These are phyloP conservation scores for Zapornia atra DNA, from an alignment of 2,113 vertebrate species.

Conservation along the genomic window DNA sequence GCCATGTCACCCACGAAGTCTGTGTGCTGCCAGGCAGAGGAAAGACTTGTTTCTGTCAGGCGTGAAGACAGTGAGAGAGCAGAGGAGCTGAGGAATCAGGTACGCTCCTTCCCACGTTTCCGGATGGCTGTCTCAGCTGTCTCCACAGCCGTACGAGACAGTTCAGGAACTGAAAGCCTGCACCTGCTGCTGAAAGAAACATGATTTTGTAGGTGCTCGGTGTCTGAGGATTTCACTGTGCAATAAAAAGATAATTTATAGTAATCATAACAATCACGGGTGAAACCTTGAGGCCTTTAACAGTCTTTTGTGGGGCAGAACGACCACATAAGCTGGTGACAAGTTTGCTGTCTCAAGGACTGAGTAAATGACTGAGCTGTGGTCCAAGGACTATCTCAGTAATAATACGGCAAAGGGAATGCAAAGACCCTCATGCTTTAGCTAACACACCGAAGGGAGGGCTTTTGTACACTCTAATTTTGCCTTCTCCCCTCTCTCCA, in stretches of 20 bases:
- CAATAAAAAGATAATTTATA: constrained; percentile 54
- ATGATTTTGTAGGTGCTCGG: background rate
- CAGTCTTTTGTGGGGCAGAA: constrained; percentile 1
- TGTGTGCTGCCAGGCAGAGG: background rate
- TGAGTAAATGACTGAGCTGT: background rate
- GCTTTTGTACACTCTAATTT: background rate
- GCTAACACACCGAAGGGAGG: background rate
- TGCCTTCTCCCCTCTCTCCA: background rate
- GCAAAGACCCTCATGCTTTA: background rate
- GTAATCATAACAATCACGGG: constrained; percentile 24
- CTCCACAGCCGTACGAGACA: background rate
- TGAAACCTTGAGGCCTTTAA: constrained; percentile 39
- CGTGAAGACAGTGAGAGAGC: background rate
- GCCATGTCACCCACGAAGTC: rapidly evolving
- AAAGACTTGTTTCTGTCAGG: constrained; percentile 34
- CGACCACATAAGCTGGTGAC: background rate
- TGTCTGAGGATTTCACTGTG: background rate
- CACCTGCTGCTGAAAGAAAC: constrained; percentile 34
- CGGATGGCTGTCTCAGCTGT: constrained; percentile 29
- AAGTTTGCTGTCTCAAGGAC: constrained; percentile 25
- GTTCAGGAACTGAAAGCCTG: background rate
- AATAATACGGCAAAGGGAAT: background rate
- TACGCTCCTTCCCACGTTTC: rapidly evolving
- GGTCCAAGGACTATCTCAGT: constrained; percentile 5
- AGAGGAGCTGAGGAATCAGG: background rate